Conservation (phyloP, 2,888 invertebrate genomes). For the Lathronympha strigana region DNA sequence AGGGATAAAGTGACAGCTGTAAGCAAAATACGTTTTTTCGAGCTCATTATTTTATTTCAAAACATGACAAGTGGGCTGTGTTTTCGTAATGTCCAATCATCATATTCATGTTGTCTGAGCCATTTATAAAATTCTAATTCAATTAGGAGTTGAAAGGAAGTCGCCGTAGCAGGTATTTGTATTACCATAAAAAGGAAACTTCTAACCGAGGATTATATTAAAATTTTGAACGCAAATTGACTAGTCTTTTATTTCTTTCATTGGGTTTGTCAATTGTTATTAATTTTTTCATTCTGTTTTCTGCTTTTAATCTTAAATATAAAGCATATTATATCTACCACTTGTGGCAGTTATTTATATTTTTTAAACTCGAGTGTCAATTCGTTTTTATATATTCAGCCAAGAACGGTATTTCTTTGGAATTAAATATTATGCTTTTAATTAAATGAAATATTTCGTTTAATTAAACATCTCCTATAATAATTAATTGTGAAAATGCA, state of each 20-base stretch:
- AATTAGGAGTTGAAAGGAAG: constrained; percentile 40
- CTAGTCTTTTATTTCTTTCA: neutral
- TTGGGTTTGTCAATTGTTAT: neutral
- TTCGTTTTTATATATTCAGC: no score
- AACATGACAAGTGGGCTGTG: constrained; percentile 47
- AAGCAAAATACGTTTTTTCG: constrained; percentile 61
- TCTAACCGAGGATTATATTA: constrained; percentile 8
- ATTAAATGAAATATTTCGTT: no score
- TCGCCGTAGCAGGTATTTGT: constrained; percentile 32
- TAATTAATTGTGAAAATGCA: no score
- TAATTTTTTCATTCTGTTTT: neutral
- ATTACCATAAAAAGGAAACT: constrained; percentile 31
- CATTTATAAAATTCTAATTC: constrained; percentile 42
- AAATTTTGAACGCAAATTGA: constrained; percentile 1
- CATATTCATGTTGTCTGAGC: constrained; percentile 39
- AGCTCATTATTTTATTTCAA: constrained; percentile 49
- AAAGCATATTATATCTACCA: no score
- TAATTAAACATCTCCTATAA: no score
- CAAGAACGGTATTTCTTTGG: no score
- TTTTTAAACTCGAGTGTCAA: no score
- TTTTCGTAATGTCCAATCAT: constrained; percentile 41
- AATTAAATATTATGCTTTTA: no score
- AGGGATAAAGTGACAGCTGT: constrained; percentile 68
- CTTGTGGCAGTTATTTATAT: no score
- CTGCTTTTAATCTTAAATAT: no score